Conservation (phyloP, 1,140 invertebrate genomes). For the Drosophila kepulauana region DNA sequence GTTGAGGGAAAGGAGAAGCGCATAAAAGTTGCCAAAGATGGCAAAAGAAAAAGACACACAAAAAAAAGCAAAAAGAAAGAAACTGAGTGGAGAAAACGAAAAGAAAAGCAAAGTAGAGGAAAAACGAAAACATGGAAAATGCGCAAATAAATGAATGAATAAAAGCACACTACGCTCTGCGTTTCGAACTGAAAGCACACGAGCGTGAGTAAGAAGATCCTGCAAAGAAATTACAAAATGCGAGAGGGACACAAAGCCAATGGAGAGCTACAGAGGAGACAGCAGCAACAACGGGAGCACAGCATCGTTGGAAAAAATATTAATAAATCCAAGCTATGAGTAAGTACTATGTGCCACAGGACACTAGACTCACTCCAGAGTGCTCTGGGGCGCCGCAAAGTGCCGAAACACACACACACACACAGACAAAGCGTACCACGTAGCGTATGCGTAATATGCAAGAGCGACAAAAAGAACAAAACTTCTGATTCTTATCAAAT, state of each 20-base stretch:
- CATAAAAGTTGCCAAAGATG: constrained; percentile 56
- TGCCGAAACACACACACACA: background rate
- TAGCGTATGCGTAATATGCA: constrained; percentile 70
- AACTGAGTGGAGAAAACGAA: constrained; percentile 15
- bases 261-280: constrained; percentile 7
- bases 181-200: background rate
- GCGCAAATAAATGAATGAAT: constrained; percentile 83
- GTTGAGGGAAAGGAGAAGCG: constrained; percentile 13
- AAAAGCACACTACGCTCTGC: constrained; percentile 55
- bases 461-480: constrained; percentile 10
- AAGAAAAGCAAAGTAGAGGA: constrained; percentile 23
- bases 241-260: constrained; percentile 38
- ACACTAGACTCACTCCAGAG: constrained; percentile 39
- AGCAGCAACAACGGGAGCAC: background rate
- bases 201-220: constrained; percentile 41
- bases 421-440: constrained; percentile 29
- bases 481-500: constrained; percentile 24
- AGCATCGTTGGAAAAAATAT: constrained; percentile 64
- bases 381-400: constrained; percentile 27
- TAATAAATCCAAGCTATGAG: constrained; percentile 69
- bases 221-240: constrained; percentile 79
- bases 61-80: constrained; percentile 36
- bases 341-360: constrained; percentile 42
- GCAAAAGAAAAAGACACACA: constrained; percentile 14
- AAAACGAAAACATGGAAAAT: constrained; percentile 49